phyloP scores from a whole-genome alignment of 2,113 vertebrate species.

The Bothrops jararaca region DNA sequence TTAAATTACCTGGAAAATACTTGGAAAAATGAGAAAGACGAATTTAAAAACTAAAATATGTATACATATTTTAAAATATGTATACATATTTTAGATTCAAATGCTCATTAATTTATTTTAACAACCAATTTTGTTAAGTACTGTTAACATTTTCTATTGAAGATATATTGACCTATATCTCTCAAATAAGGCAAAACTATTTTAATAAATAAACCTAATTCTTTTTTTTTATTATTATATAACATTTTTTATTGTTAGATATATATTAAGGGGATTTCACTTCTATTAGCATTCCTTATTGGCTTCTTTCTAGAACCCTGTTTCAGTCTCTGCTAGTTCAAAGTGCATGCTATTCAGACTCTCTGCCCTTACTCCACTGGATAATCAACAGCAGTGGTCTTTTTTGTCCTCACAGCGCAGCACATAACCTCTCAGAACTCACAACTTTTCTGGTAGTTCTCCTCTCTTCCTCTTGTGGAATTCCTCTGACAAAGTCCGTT shows the following conservation, averaged over 20 bases:
- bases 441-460: neutral
- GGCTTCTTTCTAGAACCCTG: neutral
- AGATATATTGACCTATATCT: neutral
- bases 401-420: neutral
- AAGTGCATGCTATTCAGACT: neutral
- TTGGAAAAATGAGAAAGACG: neutral
- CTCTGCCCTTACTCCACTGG: neutral
- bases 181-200: neutral
- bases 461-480: neutral
- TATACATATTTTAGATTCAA: constrained; percentile 39
- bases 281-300: neutral
- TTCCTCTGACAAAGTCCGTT: neutral
- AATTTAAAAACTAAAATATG: constrained; percentile 34
- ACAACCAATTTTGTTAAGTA: neutral
- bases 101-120: constrained; percentile 21
- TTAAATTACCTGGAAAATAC: neutral
- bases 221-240: too few species aligned
- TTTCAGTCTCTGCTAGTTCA: neutral
- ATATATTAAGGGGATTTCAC: neutral
- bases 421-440: neutral
- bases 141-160: neutral
- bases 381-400: neutral
- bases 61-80: constrained; percentile 37
- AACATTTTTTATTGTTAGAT: too few species aligned
- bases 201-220: neutral